Conservation (phyloP, 2,888 invertebrate species). For the Gnatocerus cornutus region DNA sequence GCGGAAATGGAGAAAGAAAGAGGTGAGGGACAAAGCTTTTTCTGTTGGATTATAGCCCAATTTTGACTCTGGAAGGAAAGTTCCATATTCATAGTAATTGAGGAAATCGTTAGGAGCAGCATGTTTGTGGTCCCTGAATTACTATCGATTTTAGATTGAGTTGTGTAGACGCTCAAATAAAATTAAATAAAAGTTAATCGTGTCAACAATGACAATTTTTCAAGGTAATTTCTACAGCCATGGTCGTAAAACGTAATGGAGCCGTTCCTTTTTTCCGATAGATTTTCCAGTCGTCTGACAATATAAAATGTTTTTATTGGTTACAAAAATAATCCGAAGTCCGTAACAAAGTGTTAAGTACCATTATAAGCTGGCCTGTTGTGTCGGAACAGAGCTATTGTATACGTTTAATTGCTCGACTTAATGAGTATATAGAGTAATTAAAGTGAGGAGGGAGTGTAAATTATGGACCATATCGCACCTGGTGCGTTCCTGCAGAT, state of each 20-base stretch:
- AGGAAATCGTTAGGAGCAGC: constrained; percentile 20
- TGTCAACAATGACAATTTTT: constrained; percentile 2
- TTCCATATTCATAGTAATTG: constrained; percentile 1
- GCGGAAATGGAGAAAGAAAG: constrained; percentile 2
- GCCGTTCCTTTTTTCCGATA: constrained; percentile 3
- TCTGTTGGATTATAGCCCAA: neutral
- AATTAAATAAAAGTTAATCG: constrained; percentile 9
- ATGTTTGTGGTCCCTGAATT: constrained; percentile 14
- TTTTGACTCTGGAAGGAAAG: neutral
- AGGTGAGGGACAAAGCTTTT: neutral
- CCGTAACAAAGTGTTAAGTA: constrained; percentile 31
- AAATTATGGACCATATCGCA: constrained; percentile 57
- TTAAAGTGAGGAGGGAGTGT: constrained; percentile 56
- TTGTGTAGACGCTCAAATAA: neutral
- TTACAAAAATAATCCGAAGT: constrained; percentile 5
- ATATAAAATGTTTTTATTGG: constrained; percentile 3
- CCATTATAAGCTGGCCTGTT: constrained; percentile 21
- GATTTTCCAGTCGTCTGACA: neutral
- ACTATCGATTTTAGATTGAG: constrained; percentile 23
- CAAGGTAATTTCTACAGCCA: neutral
- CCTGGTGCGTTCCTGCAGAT: constrained; percentile 56
- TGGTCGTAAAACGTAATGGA: neutral
- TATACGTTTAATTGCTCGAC: constrained; percentile 54
- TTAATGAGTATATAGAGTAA: constrained; percentile 58
- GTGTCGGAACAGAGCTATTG: constrained; percentile 39